Evolutionary conservation across 2,797 vertebrate genomes (phyloP).

Genomic region (Perdix hodgsoniae): DNA sequence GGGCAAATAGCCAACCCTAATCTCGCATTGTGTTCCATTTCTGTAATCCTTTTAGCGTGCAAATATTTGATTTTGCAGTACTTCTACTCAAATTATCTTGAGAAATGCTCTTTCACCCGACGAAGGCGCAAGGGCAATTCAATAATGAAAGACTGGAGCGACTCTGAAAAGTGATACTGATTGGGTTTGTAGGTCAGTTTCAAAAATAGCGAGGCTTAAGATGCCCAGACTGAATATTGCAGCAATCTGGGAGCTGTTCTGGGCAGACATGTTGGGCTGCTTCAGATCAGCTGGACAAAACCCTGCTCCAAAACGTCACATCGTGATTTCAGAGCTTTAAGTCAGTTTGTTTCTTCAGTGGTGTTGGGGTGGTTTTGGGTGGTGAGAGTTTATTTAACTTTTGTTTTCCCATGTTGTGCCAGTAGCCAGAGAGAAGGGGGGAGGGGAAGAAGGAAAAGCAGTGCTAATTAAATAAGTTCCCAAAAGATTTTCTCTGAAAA

Average conservation of each 20-base stretch:
- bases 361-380: neutral
- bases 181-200: neutral
- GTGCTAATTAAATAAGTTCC: neutral
- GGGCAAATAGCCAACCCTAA: conserved; percentile 39
- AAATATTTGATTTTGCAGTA: conserved; percentile 28
- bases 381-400: neutral
- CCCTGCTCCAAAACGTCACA: neutral
- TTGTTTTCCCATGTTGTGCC: neutral
- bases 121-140: neutral
- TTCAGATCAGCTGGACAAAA: neutral
- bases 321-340: neutral
- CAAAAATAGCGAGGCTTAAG: conserved; percentile 1
- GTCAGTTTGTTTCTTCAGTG: neutral
- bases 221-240: neutral
- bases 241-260: neutral
- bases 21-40: conserved; percentile 36
- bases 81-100: neutral
- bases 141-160: neutral
- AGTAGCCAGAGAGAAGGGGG: neutral
- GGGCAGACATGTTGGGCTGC: neutral
- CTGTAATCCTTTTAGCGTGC: conserved; percentile 34
- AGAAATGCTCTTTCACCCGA: conserved; percentile 23
- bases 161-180: conserved; percentile 2
- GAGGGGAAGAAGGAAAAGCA: neutral
- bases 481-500: neutral